A percentile compares a stretch with the other conserved stretches of the same genome.
Conservation (phyloP, 1,140 invertebrate genomes). For the Lasaia peninsularis region DNA sequence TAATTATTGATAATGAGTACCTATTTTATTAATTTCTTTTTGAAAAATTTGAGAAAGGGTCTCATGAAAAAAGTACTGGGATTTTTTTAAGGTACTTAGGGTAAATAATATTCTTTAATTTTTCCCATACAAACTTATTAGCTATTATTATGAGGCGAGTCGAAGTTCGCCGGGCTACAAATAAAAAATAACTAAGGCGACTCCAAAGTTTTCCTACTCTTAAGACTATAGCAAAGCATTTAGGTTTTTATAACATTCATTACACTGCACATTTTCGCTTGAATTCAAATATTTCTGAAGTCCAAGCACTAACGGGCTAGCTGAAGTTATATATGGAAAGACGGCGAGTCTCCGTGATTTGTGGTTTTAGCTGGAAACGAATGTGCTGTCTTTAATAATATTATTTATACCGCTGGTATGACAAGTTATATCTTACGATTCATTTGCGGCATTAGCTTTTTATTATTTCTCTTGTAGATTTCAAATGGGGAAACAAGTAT, state of each 20-base stretch:
- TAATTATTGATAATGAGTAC: too few relatives aligned
- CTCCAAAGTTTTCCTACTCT: slow-evolving; percentile 18
- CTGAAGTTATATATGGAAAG: slow-evolving; percentile 1
- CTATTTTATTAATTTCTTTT: too few relatives aligned
- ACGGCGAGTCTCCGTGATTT: neutral
- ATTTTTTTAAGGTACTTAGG: too few relatives aligned
- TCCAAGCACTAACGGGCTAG: slow-evolving; percentile 26
- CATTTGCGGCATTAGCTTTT: slow-evolving; percentile 6
- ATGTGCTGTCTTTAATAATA: slow-evolving; percentile 1
- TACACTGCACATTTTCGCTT: slow-evolving; percentile 32
- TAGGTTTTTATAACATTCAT: slow-evolving; percentile 35
- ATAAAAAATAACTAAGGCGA: neutral
- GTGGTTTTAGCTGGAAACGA: slow-evolving; percentile 4
- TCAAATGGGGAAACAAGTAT: neutral
- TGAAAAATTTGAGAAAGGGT: too few relatives aligned
- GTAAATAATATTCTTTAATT: too few relatives aligned
- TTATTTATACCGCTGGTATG: slow-evolving; percentile 8
- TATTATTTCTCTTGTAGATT: neutral
- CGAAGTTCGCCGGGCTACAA: too few relatives aligned
- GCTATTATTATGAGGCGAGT: too few relatives aligned
- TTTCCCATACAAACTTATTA: too few relatives aligned
- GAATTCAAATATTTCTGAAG: slow-evolving; percentile 39
- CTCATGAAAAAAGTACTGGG: too few relatives aligned
- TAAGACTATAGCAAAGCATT: slow-evolving; percentile 23
- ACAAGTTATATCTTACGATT: slow-evolving; percentile 10